Evolutionary conservation across 2,888 invertebrate genomes (phyloP), one percentile per base, ranked within the genome.

Genomic region (Elysia crispata): DNA sequence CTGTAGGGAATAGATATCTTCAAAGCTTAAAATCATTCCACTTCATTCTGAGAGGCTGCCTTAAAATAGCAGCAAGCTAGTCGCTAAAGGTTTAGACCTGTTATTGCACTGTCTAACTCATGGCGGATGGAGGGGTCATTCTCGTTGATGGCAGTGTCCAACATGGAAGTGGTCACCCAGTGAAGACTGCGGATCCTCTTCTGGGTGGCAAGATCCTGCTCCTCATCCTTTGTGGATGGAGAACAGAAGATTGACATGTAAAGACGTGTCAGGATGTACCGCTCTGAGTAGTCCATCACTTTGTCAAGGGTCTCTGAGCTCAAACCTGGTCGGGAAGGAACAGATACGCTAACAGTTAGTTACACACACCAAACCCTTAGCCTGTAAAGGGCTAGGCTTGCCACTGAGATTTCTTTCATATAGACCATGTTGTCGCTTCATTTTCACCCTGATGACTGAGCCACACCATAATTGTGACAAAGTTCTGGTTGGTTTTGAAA

Each of bases 121-220:
- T 96, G 96, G n/a, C 97, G 93, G 13, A 97, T 97, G 87, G 95
- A 95, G 0, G 96, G 94, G 91, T 95, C 95, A 15, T 95, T 95
- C 91, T 98, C 96, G 90, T 97, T 96, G 84, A 99, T 95, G 87
- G 95, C 95, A 89, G 98, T 97, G 89, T 98, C 98, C 79, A 99
- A 94, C 92, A 98, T 97, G 83, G 96, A 95, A 75, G 97, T 96
- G 81, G 97, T 97, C 13, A 99, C 97, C 99, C 99, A 99, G 92
- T 97, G 96, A 78, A 99, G 93, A 90, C 97, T 96, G 72, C 99
- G 95, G 88, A 99, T 99, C 81, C 98, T 95, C 11, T 82, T 87
- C 89, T 99, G 98, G 90, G 99, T 95, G 66, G 95, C 95, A 60
- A 98, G 94, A 94, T 99, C 99, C 87, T 96, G 95, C 81, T 91